Evolutionary conservation across 2,888 invertebrate species (phyloP).

Genomic region (Elaeidobius kamerunicus): DNA sequence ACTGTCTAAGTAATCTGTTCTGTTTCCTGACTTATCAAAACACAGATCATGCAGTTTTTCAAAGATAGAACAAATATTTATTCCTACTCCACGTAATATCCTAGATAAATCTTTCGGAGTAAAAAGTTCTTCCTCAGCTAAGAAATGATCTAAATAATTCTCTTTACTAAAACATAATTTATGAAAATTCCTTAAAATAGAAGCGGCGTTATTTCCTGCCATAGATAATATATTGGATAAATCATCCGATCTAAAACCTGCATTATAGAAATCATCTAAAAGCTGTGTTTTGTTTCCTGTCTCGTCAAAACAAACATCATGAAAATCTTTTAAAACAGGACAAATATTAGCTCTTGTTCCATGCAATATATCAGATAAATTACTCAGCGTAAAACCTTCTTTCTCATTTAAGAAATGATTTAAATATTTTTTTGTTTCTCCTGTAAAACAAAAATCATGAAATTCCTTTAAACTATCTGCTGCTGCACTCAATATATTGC

Average conservation of each 20-base stretch:
- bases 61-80: not conserved
- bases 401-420: not conserved
- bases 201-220: not conserved
- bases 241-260: not conserved
- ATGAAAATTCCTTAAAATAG: not conserved
- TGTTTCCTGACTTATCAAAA: slow-evolving; percentile 41
- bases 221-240: not conserved
- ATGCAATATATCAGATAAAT: not conserved
- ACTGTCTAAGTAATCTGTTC: slow-evolving; percentile 40
- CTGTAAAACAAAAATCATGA: not conserved
- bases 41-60: slow-evolving; percentile 35
- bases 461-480: not conserved
- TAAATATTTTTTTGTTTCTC: not conserved
- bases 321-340: not conserved
- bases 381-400: not conserved
- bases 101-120: not conserved
- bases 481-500: not conserved
- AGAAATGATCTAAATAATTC: not conserved
- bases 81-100: not conserved
- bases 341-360: not conserved
- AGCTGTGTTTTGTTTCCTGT: not conserved
- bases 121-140: not conserved
- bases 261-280: not conserved
- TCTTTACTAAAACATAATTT: not conserved
- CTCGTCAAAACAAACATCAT: not conserved